Evolutionary conservation across 2,113 vertebrate species (phyloP).

Genomic region (Eptesicus fuscus): DNA sequence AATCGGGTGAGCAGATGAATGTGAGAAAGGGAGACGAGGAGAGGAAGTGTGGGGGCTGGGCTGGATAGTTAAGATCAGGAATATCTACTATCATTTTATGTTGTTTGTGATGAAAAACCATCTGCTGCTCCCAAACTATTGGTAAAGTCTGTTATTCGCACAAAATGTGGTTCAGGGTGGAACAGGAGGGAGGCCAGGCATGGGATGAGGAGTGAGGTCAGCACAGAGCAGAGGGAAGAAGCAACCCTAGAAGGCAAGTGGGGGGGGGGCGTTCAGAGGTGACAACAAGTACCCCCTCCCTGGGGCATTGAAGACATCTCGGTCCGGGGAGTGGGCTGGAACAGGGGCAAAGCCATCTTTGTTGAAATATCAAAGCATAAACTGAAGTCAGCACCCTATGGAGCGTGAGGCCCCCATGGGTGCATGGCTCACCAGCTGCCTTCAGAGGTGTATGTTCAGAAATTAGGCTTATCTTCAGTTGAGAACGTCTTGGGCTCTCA

Average conservation of each 20-base stretch:
- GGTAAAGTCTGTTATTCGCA: background rate
- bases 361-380: background rate
- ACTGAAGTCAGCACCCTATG: fast-evolving
- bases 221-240: background rate
- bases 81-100: fast-evolving
- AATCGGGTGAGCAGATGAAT: background rate
- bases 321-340: background rate
- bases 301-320: background rate
- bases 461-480: background rate
- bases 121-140: background rate
- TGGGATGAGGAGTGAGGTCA: background rate
- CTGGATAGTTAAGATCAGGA: background rate
- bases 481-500: background rate
- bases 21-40: background rate
- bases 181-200: background rate
- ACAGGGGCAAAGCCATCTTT: background rate
- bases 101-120: background rate
- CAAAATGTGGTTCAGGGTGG: background rate
- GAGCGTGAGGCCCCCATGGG: background rate
- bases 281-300: too few relatives aligned
- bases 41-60: background rate
- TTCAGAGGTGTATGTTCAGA: background rate
- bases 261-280: background rate
- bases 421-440: background rate
- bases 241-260: background rate